These are phyloP conservation scores for Drosophila leontia DNA, from an alignment of 1,140 invertebrate genomes.

Conservation along the genomic window DNA sequence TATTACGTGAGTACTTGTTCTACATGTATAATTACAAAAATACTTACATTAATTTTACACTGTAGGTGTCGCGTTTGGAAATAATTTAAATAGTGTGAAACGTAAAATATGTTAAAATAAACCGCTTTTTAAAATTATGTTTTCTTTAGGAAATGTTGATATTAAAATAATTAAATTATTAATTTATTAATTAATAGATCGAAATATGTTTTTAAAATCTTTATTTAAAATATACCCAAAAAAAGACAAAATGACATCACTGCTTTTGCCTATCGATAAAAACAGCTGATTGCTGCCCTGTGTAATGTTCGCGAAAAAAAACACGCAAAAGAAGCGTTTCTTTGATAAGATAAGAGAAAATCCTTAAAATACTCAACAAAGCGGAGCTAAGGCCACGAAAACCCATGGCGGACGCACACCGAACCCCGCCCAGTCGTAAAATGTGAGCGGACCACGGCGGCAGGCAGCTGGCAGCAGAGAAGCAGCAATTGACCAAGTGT, in stretches of 20 bases:
- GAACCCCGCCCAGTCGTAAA: conserved; percentile 33
- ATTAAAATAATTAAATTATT: no score
- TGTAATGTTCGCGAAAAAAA: conserved; percentile 20
- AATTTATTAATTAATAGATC: no score
- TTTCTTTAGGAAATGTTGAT: no score
- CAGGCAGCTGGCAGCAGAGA: not conserved
- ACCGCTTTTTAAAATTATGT: no score
- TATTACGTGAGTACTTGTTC: no score
- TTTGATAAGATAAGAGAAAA: conserved; percentile 48
- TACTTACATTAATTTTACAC: no score
- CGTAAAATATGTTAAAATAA: no score
- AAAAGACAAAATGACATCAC: no score
- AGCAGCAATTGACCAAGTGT: conserved; percentile 17
- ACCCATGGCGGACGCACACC: conserved; percentile 6
- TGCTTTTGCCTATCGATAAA: conserved; percentile 7
- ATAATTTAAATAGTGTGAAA: no score
- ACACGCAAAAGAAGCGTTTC: conserved; percentile 2
- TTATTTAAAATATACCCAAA: not conserved
- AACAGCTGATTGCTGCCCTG: conserved; percentile 16
- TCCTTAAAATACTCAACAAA: conserved; percentile 21
- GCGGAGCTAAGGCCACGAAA: conserved; percentile 1
- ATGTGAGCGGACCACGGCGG: conserved; percentile 24
- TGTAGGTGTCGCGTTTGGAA: no score
- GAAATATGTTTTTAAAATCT: no score
- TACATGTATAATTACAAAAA: no score